Evolutionary conservation across 1,140 invertebrate genomes (phyloP).

Genomic region (Probaryconus sp.): DNA sequence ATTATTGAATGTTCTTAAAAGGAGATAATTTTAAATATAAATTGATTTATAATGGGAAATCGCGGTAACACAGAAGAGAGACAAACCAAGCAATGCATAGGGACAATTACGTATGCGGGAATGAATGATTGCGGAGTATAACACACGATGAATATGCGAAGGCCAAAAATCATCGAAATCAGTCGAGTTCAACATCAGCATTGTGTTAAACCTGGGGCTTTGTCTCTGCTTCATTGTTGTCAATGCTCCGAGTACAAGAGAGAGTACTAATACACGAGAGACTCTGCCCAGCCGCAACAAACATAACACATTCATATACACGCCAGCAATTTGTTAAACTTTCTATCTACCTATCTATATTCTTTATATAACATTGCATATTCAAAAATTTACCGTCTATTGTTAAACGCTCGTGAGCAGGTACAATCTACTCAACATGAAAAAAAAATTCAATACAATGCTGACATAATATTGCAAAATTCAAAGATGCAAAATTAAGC

Average conservation of each 20-base stretch:
- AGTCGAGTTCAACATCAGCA: conserved; percentile 78
- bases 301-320: conserved; percentile 32
- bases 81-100: too few relatives aligned
- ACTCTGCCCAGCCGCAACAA: neutral
- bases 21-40: too few relatives aligned
- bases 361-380: conserved; percentile 38
- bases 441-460: conserved; percentile 27
- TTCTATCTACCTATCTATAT: conserved; percentile 32
- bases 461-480: too few relatives aligned
- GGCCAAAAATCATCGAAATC: conserved; percentile 78
- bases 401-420: conserved; percentile 20
- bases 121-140: conserved; percentile 74
- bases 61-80: too few relatives aligned
- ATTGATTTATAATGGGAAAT: neutral
- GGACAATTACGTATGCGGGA: conserved; percentile 77
- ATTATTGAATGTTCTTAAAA: too few relatives aligned
- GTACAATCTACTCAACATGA: conserved; percentile 25
- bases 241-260: conserved; percentile 59
- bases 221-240: conserved; percentile 77
- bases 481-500: too few relatives aligned
- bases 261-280: conserved; percentile 44
- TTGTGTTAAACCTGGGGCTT: conserved; percentile 76
- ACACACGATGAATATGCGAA: conserved; percentile 72
- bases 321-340: conserved; percentile 37
- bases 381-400: conserved; percentile 49